Evolutionary conservation across 1,140 invertebrate genomes (phyloP), one percentile per base, ranked within the genome.

Genomic region (Lordiphosa stackelbergi): DNA sequence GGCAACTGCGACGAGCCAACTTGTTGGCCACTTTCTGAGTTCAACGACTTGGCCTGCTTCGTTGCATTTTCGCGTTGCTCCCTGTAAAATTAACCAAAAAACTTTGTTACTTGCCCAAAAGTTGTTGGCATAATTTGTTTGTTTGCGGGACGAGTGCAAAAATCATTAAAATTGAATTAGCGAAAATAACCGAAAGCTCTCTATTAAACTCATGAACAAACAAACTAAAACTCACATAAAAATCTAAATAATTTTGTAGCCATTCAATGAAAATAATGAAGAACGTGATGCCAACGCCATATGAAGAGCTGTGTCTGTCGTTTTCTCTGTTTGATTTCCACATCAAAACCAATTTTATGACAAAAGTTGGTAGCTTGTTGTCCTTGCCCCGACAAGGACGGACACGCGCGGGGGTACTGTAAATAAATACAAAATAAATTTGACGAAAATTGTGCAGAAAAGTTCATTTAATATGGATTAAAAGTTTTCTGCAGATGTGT

Each of bases 281-380:
- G 70, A 73, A 73, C 70, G 70, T 73, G 71, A 73, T 60, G 57
- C 60, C 74, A 74, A 74, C 59, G 37, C 64, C 45, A 24, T 24
- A 24, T 24, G 22, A 24, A 24, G 22, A 24, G 22, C 11, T 46
- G 55, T 37, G 42, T 37, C 22, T 56, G 12, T 45, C n/a, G 22
- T 7, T 40, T 48, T 37, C 48, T 37, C 22, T 49, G 13, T 45
- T n/a, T 12, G 5, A 13, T 28, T 24, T 10, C 16, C 47, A 65
- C 71, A 75, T 75, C 75, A 75, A 75, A 75, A 70, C 66, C 71
- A 75, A 74, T 74, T 74, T 74, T 74, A 74, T 74, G 71, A 69
- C 71, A 74, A 74, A 74, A 74, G 65, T 74, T 74, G 70, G 61
- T 49, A 60, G 58, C 38, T 66, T 55, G 53, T 66, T 74, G 65